Evolutionary conservation across 2,888 invertebrate species (phyloP), one percentile per base, ranked within the genome.

Genomic region (Andrena minutula): DNA sequence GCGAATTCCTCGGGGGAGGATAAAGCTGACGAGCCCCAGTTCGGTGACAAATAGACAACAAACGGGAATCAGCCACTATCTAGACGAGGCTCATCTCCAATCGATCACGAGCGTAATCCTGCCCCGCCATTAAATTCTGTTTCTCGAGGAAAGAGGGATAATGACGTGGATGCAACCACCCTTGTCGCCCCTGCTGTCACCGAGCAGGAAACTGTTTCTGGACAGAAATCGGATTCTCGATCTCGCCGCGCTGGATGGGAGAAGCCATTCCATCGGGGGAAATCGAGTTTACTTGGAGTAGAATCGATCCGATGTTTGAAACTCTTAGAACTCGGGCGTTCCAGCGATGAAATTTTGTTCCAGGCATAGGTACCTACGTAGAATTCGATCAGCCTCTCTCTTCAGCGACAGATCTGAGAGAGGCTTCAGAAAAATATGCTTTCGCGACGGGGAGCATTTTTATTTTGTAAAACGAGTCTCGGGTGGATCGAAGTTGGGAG

Each of bases 161-260:
- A 66, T 26, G 49, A 66, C 74, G 47, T 41, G 41, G 32, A 47
- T 56, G 53, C 49, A 16, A 32, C 41, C 28, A 7, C 41, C 47
- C 10, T 6, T 32, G 28, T 12, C 12, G 23, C 53, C 26, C 10
- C 8, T 16, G 3, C 12, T 23, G 30, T 41, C 41, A 41, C 41
- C 41, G 41, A 41, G 41, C 61, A 30, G 23, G 41, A 56, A 70
- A 41, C 56, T 63, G 53, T 70, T 70, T 53, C 53, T 69, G 16
- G n/a, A 47, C 49, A 60, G 61, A 69, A 75, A 75, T 69, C 66
- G 20, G 68, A 69, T 75, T 61, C 49, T 58, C 61, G 68, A 68
- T 68, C 32, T 66, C 58, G n/a, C 58, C 8, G 20, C 41, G 53
- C 8, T 68, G 30, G 26, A 68, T 26, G 51, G 26, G 26, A 56